phyloP scores from a whole-genome alignment of 2,888 invertebrate genomes.

The Heliconius ismenius region DNA sequence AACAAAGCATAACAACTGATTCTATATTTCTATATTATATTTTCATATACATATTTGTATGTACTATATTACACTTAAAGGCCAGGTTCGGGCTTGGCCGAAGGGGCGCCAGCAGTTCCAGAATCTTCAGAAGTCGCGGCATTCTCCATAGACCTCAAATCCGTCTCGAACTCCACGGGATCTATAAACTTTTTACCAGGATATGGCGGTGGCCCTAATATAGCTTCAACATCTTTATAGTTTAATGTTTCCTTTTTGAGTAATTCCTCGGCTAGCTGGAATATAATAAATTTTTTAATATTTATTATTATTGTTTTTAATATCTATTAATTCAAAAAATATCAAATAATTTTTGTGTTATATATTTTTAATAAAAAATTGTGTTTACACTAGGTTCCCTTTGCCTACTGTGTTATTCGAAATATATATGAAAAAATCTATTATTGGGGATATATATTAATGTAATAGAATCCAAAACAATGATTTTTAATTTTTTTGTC shows the following conservation, averaged over 20 bases:
- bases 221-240: slow-evolving; percentile 91
- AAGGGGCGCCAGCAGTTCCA: slow-evolving; percentile 56
- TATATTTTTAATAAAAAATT: no score
- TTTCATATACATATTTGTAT: neutral
- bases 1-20: slow-evolving; percentile 11
- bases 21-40: slow-evolving; percentile 14
- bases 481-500: no score
- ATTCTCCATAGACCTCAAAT: slow-evolving; percentile 70
- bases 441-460: no score
- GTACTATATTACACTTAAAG: slow-evolving; percentile 16
- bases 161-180: slow-evolving; percentile 88
- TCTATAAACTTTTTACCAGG: slow-evolving; percentile 88
- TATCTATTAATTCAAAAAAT: neutral
- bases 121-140: slow-evolving; percentile 49
- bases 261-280: slow-evolving; percentile 92
- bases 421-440: no score
- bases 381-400: no score
- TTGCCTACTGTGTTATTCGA: no score
- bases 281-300: slow-evolving; percentile 42
- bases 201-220: slow-evolving; percentile 94
- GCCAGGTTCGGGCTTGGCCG: slow-evolving; percentile 54
- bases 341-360: no score
- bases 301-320: no score
- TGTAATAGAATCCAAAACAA: no score
- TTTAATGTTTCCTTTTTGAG: slow-evolving; percentile 95